Conservation (phyloP, 2,797 vertebrate species). For the Loriculus beryllinus region DNA sequence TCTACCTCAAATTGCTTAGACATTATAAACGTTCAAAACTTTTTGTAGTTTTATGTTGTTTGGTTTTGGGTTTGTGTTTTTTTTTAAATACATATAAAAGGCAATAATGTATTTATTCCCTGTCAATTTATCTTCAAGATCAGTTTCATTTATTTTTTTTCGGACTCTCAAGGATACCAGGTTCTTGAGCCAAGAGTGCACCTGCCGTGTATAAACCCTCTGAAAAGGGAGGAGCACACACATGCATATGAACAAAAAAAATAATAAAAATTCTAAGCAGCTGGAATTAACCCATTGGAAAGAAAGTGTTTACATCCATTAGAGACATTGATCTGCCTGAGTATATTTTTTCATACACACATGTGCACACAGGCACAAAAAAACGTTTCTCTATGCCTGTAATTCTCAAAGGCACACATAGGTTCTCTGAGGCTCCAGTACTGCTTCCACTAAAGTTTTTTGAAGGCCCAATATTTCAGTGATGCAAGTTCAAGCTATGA, state of each 20-base stretch:
- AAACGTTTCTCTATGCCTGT: not conserved
- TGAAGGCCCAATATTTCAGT: not conserved
- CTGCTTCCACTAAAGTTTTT: not conserved
- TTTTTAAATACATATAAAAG: not conserved
- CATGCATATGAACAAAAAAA: not conserved
- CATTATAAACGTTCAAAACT: not conserved
- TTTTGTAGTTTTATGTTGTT: not conserved
- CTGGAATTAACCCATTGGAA: not conserved
- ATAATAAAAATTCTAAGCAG: not conserved
- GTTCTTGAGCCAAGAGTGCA: slow-evolving; percentile 18
- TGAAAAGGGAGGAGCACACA: not conserved
- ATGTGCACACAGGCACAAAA: not conserved
- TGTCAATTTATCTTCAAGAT: slow-evolving; percentile 7
- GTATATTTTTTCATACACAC: not conserved
- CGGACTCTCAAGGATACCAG: not conserved
- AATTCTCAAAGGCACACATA: not conserved
- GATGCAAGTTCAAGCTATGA: not conserved
- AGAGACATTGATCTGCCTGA: not conserved
- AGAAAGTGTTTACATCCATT: not conserved
- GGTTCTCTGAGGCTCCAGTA: not conserved
- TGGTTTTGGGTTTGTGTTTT: not conserved
- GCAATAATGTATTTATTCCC: slow-evolving; percentile 1
- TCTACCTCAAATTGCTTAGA: slow-evolving; percentile 34
- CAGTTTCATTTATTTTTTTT: slow-evolving; percentile 1
- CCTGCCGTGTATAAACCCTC: not conserved